Base-by-base conservation (phyloP, 2,888 invertebrate genomes). In the Phalangium opilio region DNA sequence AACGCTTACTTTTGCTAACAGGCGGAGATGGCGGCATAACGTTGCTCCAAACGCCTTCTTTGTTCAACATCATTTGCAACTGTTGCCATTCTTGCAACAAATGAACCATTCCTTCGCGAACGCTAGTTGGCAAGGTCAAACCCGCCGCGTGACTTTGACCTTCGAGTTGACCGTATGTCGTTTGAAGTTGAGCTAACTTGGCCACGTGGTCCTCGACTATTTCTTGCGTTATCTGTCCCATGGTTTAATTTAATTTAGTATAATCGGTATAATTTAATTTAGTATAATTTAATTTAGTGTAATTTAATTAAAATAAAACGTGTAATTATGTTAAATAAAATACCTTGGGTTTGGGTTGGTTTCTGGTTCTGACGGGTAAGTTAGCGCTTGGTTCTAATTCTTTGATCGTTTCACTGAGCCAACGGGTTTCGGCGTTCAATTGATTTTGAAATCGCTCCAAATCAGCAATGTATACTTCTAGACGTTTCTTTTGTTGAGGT, bases 401-500 rank as follows among this genome's bases (percentile, higher is more conserved):
- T 27, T 48, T 48, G 32, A 44, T 50, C 12, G 48, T 38, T n/a
- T 44, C 46, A n/a, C 11, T 17, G 7, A 52, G 14, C 52, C 52
- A 52, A 3, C 47, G 27, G 17, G 15, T 40, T 47, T 52, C 52
- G 19, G 19, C 36, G n/a, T 38, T 12, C n/a, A 48, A 20, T 27
- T 52, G 43, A n/a, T 48, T 46, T 46, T 45, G 40, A 42, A 52
- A 52, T 35, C 44, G 33, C 3, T 46, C 35, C 20, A 52, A 44
- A 14, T 43, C 41, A 17, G 27, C 33, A 2, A 52, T 40, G 48
- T 50, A 48, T 14, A 27, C 14, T 38, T 52, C 52, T 38, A 52
- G 43, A 47, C 47, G 43, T 18, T 52, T 48, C 3, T 46, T 43
- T 40, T 47, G 45, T 35, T 52, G 50, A 2, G 52, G 52, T 14